A percentile compares a stretch with the other conserved stretches of the same genome.
Conservation (phyloP, 2,797 vertebrate species). For the Hoplostethus atlanticus region DNA sequence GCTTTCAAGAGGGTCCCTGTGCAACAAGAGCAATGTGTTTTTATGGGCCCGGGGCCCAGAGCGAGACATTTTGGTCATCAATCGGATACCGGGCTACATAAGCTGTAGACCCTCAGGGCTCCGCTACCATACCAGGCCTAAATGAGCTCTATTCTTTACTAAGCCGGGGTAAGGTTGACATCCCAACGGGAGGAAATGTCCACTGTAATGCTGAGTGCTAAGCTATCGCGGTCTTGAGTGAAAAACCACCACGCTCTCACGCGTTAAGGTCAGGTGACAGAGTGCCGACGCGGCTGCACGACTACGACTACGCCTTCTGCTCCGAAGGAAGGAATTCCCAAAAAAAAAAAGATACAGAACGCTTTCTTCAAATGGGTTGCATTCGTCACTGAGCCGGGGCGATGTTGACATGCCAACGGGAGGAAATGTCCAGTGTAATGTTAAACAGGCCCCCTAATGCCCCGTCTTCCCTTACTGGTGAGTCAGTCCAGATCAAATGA, state of each 20-base stretch:
- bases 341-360: background rate
- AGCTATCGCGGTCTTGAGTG: background rate
- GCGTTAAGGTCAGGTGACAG: background rate
- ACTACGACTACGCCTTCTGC: background rate
- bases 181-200: constrained; percentile 10
- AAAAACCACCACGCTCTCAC: background rate
- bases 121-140: constrained; percentile 4
- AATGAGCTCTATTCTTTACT: constrained; percentile 19
- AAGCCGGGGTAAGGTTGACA: constrained; percentile 2
- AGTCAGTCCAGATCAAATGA: constrained; percentile 76
- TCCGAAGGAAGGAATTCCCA: background rate
- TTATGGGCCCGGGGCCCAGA: constrained; percentile 27
- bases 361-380: background rate
- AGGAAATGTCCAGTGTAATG: constrained; percentile 43
- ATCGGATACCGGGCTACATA: constrained; percentile 20
- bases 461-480: constrained; percentile 67
- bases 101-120: constrained; percentile 13
- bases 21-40: constrained; percentile 49
- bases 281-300: no score
- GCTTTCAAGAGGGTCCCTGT: constrained; percentile 43
- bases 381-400: constrained; percentile 12
- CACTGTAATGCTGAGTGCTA: background rate
- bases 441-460: constrained; percentile 49
- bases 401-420: constrained; percentile 43
- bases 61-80: constrained; percentile 27